Evolutionary conservation across 1,140 invertebrate species (phyloP).

Genomic region (Metopolophium dirhodum): DNA sequence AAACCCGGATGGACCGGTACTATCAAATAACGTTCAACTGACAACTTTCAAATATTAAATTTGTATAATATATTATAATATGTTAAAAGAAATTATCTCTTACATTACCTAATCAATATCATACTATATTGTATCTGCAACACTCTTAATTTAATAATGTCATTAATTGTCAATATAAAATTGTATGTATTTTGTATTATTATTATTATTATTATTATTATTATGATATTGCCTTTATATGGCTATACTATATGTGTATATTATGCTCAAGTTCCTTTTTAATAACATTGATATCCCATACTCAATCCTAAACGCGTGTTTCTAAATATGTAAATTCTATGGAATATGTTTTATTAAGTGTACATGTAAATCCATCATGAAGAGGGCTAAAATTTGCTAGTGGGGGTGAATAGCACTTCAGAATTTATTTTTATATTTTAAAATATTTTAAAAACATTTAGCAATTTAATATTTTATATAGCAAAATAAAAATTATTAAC

Average conservation of each 20-base stretch:
- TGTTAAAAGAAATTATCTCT: not conserved
- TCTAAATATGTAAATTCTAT: not conserved
- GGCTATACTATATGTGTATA: not conserved
- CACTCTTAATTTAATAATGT: not conserved
- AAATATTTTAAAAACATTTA: not conserved
- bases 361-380: not conserved
- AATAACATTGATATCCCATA: not conserved
- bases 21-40: not conserved
- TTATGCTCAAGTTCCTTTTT: not conserved
- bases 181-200: not conserved
- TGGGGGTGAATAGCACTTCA: not conserved
- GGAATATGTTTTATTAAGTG: not conserved
- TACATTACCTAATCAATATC: not conserved
- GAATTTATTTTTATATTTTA: not conserved
- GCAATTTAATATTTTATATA: not conserved
- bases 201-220: too few relatives aligned
- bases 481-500: not conserved
- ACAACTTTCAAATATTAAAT: conserved; percentile 39
- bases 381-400: not conserved
- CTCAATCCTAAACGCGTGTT: not conserved
- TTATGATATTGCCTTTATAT: not conserved
- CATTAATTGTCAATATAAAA: not conserved
- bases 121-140: not conserved
- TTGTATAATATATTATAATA: not conserved
- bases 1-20: conserved; percentile 24